Percentiles rank a stretch among this genome's conserved stretches.
Conservation (phyloP, 1,140 invertebrate genomes). For the Chymomyza costata region DNA sequence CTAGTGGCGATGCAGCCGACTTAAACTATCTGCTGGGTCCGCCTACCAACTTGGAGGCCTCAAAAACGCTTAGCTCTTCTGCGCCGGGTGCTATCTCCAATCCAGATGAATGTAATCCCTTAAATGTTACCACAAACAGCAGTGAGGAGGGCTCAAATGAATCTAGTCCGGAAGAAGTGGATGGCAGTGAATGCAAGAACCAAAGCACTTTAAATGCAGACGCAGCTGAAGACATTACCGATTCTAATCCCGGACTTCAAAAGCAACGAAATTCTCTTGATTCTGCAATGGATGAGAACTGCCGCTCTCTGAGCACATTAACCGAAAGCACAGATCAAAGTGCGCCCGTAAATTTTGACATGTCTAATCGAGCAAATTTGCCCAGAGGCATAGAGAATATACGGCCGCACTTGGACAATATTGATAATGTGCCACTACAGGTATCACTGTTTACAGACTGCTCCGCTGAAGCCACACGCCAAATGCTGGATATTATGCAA, state of each 20-base stretch:
- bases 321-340: constrained; percentile 93
- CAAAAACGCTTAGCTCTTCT: constrained; percentile 85
- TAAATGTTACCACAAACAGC: constrained; percentile 10
- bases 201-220: too few species aligned
- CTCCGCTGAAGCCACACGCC: constrained; percentile 87
- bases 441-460: constrained; percentile 98
- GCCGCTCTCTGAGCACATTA: constrained; percentile 86
- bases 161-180: constrained; percentile 9
- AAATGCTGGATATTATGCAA: constrained; percentile 97
- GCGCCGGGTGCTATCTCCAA: constrained; percentile 89
- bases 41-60: constrained; percentile 80
- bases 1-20: constrained; percentile 25
- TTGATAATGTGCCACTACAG: constrained; percentile 97
- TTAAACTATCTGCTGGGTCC: constrained; percentile 59
- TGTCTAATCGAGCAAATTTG: constrained; percentile 94
- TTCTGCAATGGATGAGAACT: constrained; percentile 80
- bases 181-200: constrained; percentile 17
- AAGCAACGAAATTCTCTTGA: constrained; percentile 70
- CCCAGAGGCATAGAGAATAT: constrained; percentile 98
- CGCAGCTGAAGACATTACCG: not conserved
- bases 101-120: constrained; percentile 77
- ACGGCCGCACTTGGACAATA: constrained; percentile 93
- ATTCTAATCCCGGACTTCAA: constrained; percentile 15
- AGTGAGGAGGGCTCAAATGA: too few species aligned
- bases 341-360: constrained; percentile 91